Evolutionary conservation across 1,140 invertebrate species (phyloP).

Genomic region (Telenomus remus): DNA sequence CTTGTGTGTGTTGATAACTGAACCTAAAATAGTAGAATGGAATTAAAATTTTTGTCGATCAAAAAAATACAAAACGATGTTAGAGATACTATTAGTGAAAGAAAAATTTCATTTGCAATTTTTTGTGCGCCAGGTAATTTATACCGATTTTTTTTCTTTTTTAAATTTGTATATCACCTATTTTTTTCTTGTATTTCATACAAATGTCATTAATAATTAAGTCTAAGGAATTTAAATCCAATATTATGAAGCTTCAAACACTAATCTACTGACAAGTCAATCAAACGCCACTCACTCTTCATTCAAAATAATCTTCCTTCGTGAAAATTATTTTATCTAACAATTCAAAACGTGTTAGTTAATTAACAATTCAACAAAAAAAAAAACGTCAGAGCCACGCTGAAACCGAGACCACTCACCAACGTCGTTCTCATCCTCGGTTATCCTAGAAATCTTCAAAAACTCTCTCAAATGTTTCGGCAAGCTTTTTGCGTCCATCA

Average conservation of each 20-base stretch:
- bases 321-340: too few species aligned
- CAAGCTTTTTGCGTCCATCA: constrained; percentile 78
- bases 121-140: too few species aligned
- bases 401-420: constrained; percentile 74
- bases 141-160: too few species aligned
- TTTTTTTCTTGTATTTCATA: too few species aligned
- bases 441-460: constrained; percentile 70
- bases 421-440: constrained; percentile 74
- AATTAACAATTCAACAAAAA: constrained; percentile 2
- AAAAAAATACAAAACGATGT: neutral
- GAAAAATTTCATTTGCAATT: neutral
- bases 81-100: neutral
- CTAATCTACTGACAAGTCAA: constrained; percentile 12
- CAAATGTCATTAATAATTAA: too few species aligned
- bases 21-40: constrained; percentile 19
- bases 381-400: neutral
- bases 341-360: constrained; percentile 30
- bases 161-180: too few species aligned
- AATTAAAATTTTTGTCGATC: neutral
- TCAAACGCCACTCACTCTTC: constrained; percentile 3
- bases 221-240: too few species aligned
- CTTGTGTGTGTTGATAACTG: constrained; percentile 8
- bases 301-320: neutral
- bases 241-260: constrained; percentile 15
- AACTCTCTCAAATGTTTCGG: constrained; percentile 85